Conservation (phyloP, 2,888 invertebrate genomes). For the Temnothorax ravouxi region DNA sequence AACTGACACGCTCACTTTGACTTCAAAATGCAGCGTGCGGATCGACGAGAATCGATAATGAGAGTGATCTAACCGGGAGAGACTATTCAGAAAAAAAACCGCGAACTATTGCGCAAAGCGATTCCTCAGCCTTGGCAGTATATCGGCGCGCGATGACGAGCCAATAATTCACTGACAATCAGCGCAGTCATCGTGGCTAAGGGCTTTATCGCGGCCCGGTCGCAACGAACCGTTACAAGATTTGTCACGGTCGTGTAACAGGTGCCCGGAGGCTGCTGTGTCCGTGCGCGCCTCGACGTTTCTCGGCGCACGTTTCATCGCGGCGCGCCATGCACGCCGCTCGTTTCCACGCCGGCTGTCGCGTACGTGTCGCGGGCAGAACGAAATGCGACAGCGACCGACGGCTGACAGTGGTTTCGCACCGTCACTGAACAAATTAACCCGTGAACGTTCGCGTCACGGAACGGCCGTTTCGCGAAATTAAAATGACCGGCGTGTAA, state of each 20-base stretch:
- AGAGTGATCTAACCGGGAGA: not conserved
- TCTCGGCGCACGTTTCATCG: slow-evolving; percentile 72
- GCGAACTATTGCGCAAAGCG: slow-evolving; percentile 1
- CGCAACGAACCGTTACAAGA: slow-evolving; percentile 60
- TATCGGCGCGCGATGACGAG: slow-evolving; percentile 40
- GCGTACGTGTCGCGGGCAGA: slow-evolving; percentile 68
- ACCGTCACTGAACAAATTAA: slow-evolving; percentile 54
- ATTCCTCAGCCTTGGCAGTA: slow-evolving; percentile 20
- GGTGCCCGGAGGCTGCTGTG: slow-evolving; percentile 74
- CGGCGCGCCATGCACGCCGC: slow-evolving; percentile 53
- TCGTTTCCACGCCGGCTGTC: slow-evolving; percentile 70
- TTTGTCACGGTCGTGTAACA: slow-evolving; percentile 74
- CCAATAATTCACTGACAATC: slow-evolving; percentile 40
- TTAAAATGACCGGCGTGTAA: slow-evolving; percentile 7
- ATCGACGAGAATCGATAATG: not conserved
- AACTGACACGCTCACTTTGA: not conserved
- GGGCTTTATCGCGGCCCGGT: slow-evolving; percentile 47
- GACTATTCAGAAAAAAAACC: not conserved
- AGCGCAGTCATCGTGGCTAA: slow-evolving; percentile 48
- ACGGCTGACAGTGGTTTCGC: slow-evolving; percentile 46
- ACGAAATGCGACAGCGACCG: slow-evolving; percentile 12
- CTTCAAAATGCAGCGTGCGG: not conserved
- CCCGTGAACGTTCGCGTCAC: slow-evolving; percentile 26
- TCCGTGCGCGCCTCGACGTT: slow-evolving; percentile 50
- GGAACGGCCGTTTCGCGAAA: slow-evolving; percentile 25